Base-by-base conservation (phyloP, 2,888 invertebrate species). In the Nebria brevicollis region DNA sequence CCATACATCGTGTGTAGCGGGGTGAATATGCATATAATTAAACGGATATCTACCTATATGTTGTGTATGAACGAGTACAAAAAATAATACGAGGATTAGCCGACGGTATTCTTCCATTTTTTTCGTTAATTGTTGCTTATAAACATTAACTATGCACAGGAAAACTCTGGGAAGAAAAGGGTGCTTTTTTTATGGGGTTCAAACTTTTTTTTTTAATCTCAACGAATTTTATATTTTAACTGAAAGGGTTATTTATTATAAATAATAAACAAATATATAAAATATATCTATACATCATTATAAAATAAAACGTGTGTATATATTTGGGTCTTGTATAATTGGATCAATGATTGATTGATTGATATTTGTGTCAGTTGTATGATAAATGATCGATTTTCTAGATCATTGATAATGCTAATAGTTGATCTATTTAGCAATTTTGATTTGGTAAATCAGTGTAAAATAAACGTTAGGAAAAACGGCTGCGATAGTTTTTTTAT, bases 321-420 rank as follows among this genome's bases (percentile, higher is more conserved):
- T 13, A 34, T 54, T 54, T 11, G 54, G 13, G 54, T 8, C 54
- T 8, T 54, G 7, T 8, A 54, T 54, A 54, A 54, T 54, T 54
- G 13, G 54, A 54, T 54, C 8, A 7, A 54, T 54, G 54, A 54
- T 54, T 54, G 54, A 54, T 54, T 13, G 54, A 54, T 54, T 54
- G 34, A 34, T 34, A 34, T 54, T 2, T 54, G 54, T 54, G 54
- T 13, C 13, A 54, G 54, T 3, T 8, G 8, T 2, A 54, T 54
- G 54, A 54, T 54, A 54, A 54, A 54, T 54, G 54, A 54, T 54
- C 54, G 54, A 54, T 54, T 54, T 54, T 54, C 54, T 54, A 54
- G 54, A 54, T 54, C 54, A 54, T 8, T 54, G 54, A 54, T 54
- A 54, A 54, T 54, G 54, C 54, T 54, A 54, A 54, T 54, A 54